Evolutionary conservation across 2,113 vertebrate species (phyloP).

Genomic region (Arenaria interpres): DNA sequence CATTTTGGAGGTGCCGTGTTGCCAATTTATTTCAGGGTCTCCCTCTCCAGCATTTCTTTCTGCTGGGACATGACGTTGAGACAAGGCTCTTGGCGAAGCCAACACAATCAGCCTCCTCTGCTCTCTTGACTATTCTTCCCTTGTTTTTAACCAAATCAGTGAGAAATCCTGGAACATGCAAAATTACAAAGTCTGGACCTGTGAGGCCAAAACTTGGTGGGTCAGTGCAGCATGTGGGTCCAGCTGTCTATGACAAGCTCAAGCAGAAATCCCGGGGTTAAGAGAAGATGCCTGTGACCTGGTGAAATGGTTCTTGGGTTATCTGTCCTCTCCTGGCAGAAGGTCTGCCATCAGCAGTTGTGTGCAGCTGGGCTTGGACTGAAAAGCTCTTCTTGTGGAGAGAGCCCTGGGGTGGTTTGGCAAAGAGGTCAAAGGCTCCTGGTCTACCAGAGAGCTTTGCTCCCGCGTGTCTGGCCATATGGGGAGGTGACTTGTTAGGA

Average conservation of each 20-base stretch:
- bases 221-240: not conserved
- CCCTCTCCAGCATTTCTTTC: not conserved
- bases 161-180: not conserved
- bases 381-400: not conserved
- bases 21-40: not conserved
- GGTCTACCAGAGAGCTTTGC: not conserved
- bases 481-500: not conserved
- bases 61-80: not conserved
- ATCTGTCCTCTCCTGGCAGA: not conserved
- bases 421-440: not conserved
- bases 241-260: not conserved
- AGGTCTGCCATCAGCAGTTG: not conserved
- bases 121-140: not conserved
- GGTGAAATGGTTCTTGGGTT: not conserved
- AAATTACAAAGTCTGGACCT: not conserved
- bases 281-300: not conserved
- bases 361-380: not conserved
- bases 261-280: not conserved
- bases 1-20: not conserved
- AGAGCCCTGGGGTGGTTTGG: not conserved
- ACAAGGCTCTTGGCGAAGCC: not conserved
- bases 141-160: not conserved
- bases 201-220: not conserved
- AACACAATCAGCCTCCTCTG: not conserved
- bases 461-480: accelerated